Evolutionary conservation across 2,797 vertebrate species (phyloP), one percentile per base, ranked within the genome.

Genomic region (Acipenser oxyrinchus): DNA sequence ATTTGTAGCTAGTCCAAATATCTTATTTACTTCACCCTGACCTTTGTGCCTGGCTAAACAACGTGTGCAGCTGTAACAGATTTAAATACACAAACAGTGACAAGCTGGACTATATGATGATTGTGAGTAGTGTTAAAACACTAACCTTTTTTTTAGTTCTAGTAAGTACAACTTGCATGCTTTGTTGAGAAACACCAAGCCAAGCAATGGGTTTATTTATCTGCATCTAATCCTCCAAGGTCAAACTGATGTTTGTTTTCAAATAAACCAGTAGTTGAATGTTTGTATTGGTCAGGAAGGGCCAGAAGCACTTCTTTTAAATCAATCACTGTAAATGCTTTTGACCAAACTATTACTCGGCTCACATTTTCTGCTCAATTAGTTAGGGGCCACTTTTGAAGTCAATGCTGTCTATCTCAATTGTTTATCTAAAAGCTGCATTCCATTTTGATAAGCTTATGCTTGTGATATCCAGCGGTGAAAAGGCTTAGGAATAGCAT

Each of bases 201-300:
- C 23, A 37, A 37, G 23, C 23, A 37, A 37, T 2, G 2, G 23
- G 23, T 37, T 37, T 37, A 37, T 37, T 37, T 37, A 37, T 37
- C 23, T 37, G 23, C 23, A 2, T 37, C 23, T 37, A 37, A 2
- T 37, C 23, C 23, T 37, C 12, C 55, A 65, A 18, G 58, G 59
- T 66, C 58, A 65, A 23, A 13, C 57, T 23, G 7, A 8, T 65
- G 51, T 50, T 11, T 49, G 48, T 60, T 15, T 18, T 48, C 10
- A 52, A 58, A 7, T 18, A 58, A 60, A 37, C 2, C 23, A 2
- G 23, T 49, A 52, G n/a, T 65, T 65, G 55, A 69, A 65, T 62
- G 51, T 51, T 66, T 10, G 62, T 55, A 66, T 62, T 66, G 64
- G 62, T 62, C 63, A 37, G 10, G 61, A 11, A 18, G 66, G 53